Evolutionary conservation across 2,113 vertebrate genomes (phyloP).

Genomic region (Lipophrys pholis): DNA sequence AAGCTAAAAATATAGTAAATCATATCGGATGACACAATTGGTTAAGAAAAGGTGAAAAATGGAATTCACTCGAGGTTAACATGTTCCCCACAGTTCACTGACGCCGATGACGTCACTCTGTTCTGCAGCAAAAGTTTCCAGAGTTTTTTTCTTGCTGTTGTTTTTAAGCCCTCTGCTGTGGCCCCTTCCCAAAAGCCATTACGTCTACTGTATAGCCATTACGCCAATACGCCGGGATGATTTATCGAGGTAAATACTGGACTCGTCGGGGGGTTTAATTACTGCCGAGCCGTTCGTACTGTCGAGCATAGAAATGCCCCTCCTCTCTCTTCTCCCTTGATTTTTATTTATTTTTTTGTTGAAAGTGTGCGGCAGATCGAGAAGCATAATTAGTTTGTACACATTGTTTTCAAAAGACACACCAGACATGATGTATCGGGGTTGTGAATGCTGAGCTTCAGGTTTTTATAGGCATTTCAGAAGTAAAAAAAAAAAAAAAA

Average conservation of each 20-base stretch:
- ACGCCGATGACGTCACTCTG: background rate
- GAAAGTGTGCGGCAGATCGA: background rate
- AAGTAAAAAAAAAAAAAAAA: background rate
- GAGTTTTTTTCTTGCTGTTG: background rate
- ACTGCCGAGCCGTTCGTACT: slow-evolving; percentile 20
- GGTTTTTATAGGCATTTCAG: slow-evolving; percentile 1
- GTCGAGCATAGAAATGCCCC: slow-evolving; percentile 1
- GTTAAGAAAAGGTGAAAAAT: no score
- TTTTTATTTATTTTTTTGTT: background rate
- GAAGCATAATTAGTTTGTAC: slow-evolving; percentile 30
- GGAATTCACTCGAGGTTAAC: no score
- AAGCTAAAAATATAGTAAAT: no score
- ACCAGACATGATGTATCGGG: slow-evolving; percentile 3
- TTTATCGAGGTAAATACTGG: slow-evolving; percentile 22
- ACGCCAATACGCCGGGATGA: slow-evolving; percentile 5
- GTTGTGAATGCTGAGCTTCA: background rate
- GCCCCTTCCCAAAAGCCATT: background rate
- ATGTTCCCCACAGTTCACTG: no score
- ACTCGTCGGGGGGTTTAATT: slow-evolving; percentile 35
- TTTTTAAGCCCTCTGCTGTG: background rate
- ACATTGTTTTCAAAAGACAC: slow-evolving; percentile 12
- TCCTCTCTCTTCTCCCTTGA: background rate
- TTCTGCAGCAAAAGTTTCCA: background rate
- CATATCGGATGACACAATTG: no score
- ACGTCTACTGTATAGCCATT: slow-evolving; percentile 12